These are phyloP conservation scores for Streptopelia turtur DNA, from an alignment of 2,797 vertebrate species.

Conservation along the genomic window DNA sequence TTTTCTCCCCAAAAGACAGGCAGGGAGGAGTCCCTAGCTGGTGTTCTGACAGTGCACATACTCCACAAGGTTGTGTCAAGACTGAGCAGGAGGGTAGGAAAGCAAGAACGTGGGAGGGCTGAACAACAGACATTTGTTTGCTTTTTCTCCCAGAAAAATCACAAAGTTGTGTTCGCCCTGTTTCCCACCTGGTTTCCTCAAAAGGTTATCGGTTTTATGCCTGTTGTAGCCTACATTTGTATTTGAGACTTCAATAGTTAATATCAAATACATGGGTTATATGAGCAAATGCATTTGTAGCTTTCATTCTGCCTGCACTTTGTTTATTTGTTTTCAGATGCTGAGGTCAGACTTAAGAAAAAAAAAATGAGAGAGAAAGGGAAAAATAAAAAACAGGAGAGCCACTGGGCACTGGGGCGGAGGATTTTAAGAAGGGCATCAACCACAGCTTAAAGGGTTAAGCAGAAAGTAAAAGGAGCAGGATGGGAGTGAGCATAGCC, in stretches of 20 bases:
- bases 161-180: constrained; percentile 33
- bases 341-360: constrained; percentile 33
- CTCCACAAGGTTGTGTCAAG: constrained; percentile 19
- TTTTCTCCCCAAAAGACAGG: background rate
- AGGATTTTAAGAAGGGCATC: constrained; percentile 38
- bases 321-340: constrained; percentile 69
- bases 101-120: constrained; percentile 57
- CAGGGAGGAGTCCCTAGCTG: background rate
- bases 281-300: constrained; percentile 63
- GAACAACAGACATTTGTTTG: constrained; percentile 53
- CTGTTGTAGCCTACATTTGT: constrained; percentile 36
- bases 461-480: constrained; percentile 19
- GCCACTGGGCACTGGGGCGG: background rate
- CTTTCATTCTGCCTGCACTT: constrained; percentile 55
- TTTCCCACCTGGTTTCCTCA: constrained; percentile 63
- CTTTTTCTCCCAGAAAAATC: constrained; percentile 55
- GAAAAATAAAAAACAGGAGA: constrained; percentile 17
- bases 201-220: constrained; percentile 51
- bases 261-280: constrained; percentile 63
- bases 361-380: background rate
- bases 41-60: background rate
- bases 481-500: constrained; percentile 25
- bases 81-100: constrained; percentile 55
- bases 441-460: constrained; percentile 47
- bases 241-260: constrained; percentile 64